Evolutionary conservation across 2,797 vertebrate genomes (phyloP).

Genomic region (Neolamprologus multifasciatus): DNA sequence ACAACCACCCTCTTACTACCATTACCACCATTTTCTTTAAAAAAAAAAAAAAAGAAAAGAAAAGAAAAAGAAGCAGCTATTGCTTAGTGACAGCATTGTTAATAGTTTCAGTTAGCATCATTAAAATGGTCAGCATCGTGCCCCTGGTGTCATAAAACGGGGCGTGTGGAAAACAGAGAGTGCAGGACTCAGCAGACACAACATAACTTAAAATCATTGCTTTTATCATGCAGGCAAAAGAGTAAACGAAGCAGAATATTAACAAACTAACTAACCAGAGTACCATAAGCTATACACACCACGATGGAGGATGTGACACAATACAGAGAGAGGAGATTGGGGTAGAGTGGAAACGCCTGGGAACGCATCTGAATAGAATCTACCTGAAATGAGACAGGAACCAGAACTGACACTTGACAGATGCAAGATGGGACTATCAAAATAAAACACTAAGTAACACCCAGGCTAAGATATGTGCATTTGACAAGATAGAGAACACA

Average conservation of each 20-base stretch:
- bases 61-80: not conserved
- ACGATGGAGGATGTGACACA: not conserved
- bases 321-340: not conserved
- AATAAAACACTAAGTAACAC: not conserved
- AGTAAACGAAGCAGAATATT: not conserved
- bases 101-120: slow-evolving; percentile 2
- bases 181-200: not conserved
- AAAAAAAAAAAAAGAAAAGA: not conserved
- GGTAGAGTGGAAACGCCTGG: not conserved
- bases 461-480: not conserved
- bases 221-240: not conserved
- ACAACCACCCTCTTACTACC: not conserved
- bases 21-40: not conserved
- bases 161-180: not conserved
- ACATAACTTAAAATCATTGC: not conserved
- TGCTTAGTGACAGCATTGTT: not conserved
- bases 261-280: not conserved
- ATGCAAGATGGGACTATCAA: not conserved
- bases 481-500: not conserved
- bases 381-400: not conserved
- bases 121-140: slow-evolving; percentile 16
- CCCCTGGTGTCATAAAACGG: not conserved
- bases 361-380: not conserved
- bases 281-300: not conserved
- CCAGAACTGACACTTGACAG: not conserved